Conservation (phyloP, 2,888 invertebrate genomes). For the Hybos culiciformis region DNA sequence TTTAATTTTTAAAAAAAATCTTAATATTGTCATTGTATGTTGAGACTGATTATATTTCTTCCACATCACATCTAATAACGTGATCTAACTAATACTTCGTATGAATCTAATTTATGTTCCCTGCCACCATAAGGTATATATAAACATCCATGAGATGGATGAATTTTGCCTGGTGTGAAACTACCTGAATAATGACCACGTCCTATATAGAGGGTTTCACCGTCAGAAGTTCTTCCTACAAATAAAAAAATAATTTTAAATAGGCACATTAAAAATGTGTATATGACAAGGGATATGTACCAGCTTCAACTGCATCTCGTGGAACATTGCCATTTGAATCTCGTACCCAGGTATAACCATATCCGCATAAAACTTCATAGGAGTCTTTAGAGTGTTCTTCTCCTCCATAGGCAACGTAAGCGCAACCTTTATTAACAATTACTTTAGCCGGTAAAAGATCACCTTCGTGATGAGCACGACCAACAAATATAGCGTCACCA, state of each 20-base stretch:
- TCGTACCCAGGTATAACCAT: slow-evolving; percentile 42
- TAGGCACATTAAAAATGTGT: too few relatives aligned
- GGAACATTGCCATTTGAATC: slow-evolving; percentile 38
- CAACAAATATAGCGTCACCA: slow-evolving; percentile 32
- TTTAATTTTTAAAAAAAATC: too few relatives aligned
- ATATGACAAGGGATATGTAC: too few relatives aligned
- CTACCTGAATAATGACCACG: slow-evolving; percentile 42
- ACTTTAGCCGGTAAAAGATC: slow-evolving; percentile 50
- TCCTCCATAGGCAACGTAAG: slow-evolving; percentile 43
- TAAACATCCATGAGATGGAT: slow-evolving; percentile 40
- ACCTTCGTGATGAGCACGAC: slow-evolving; percentile 41
- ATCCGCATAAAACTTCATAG: slow-evolving; percentile 42
- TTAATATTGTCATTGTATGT: too few relatives aligned
- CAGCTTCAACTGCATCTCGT: slow-evolving; percentile 37
- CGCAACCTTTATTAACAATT: slow-evolving; percentile 42
- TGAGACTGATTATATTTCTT: too few relatives aligned
- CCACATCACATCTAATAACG: neutral
- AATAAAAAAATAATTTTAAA: too few relatives aligned
- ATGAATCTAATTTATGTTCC: slow-evolving; percentile 27
- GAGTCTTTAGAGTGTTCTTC: slow-evolving; percentile 40
- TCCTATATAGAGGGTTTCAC: slow-evolving; percentile 43
- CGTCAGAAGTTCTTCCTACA: slow-evolving; percentile 38
- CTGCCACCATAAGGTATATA: slow-evolving; percentile 38
- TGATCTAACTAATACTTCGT: slow-evolving; percentile 31
- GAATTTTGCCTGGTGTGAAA: slow-evolving; percentile 45